Evolutionary conservation across 2,113 vertebrate genomes (phyloP), one percentile per base, ranked within the genome.

Genomic region (Seriola quinqueradiata): DNA sequence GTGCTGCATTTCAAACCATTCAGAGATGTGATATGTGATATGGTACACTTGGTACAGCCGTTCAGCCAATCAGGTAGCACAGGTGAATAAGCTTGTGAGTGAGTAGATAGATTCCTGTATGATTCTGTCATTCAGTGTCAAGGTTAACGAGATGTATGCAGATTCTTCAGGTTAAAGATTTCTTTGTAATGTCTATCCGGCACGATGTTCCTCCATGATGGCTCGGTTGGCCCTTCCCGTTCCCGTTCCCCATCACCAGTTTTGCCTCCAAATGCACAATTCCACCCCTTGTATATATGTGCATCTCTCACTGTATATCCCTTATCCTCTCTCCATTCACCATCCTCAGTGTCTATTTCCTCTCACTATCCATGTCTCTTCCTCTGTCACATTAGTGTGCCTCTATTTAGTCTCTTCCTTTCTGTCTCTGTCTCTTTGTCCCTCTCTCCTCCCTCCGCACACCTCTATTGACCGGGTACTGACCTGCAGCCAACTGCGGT

Each of bases 401-500:
- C 46, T 79, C 48, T 71, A 61, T 76, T 75, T 70, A 64, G 8
- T 32, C 50, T 38, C n/a, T 40, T 64, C 34, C 36, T 40, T 55
- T 71, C 65, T 10, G 40, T 81, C 38, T 60, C 54, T 57, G 17
- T 81, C 40, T 81, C 40, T 55, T 34, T 78, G 10, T 87, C 59
- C 46, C 6, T 48, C 67, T 44, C 61, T 79, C 70, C 19, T 42
- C 66, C 67, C 34, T 69, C 50, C 50, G 11, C 32, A 55, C 65
- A 55, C 25, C 58, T 54, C 71, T 84, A 76, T 85, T 80, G 25
- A 82, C 64, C 42, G 42, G n/a, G 2, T 32, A 69, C 72, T 86
- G 82, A 93, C 86, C 80, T 64, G 50, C 23, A 75, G 75, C 75
- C 68, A 77, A 75, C 17, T 81, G 78, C 7, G 14, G 68, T 82